Base-by-base conservation (phyloP, 1,140 invertebrate species). In the Meteorus sp. region DNA sequence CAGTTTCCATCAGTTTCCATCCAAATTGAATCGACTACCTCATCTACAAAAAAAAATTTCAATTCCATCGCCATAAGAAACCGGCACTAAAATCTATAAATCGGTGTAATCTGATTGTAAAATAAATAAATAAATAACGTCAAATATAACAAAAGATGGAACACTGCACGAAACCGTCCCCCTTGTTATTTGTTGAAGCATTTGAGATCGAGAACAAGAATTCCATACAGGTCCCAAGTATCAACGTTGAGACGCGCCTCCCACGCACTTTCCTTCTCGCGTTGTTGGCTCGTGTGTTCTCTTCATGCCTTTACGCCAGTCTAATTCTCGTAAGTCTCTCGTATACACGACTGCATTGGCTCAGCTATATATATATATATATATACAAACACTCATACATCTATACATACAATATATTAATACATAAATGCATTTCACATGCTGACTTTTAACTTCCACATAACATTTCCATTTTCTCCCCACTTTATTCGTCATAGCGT, bases 151-250 rank as follows among this genome's bases (percentile, higher is more conserved):
- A 19, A 20, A 44, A 44, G 41, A 44, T 19, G 17, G 13, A 15
- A 15, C 17, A n/a, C 35, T 39, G 17, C 17, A 39, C 35, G 13
- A n/a, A 39, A 39, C 8, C n/a, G n/a, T n/a, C n/a, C n/a, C n/a
- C n/a, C n/a, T n/a, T n/a, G 8, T 39, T 39, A 39, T 39, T 7
- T 39, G 8, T 39, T 7, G 27, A 29, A 9, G 9, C 35, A n/a
- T 13, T 25, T 11, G n/a, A 37, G 50, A 52, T 52, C 37, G 50
- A 52, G 50, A 52, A 52, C 31, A 37, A 52, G 27, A 37, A 52
- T 52, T 27, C 50, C 50, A 52, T 52, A 52, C 50, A 52, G 31
- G 50, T 52, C 50, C n/a, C 27, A 37, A 52, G 50, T 52, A 52
- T 52, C 31, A 52, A 52, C 50, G 50, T 37, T 22, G n/a, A 31